Evolutionary conservation across 2,888 invertebrate genomes (phyloP).

Genomic region (Ametastegia equiseti): DNA sequence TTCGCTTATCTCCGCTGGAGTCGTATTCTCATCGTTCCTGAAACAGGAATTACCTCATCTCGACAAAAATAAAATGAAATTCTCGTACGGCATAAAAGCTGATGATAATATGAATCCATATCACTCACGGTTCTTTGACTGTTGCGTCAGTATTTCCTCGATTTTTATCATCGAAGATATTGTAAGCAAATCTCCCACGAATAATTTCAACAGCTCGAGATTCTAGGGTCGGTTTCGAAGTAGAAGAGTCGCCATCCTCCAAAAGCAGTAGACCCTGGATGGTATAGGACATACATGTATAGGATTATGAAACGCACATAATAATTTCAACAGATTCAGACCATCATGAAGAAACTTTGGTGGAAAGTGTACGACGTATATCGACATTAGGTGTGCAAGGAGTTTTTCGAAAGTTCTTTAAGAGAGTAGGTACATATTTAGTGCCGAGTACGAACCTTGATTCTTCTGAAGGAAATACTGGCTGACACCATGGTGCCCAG

Average conservation of each 20-base stretch:
- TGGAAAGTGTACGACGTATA: no score
- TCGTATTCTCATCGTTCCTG: conserved; percentile 29
- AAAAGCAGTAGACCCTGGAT: conserved; percentile 75
- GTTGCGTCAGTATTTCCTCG: background rate
- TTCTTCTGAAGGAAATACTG: background rate
- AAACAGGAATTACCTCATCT: background rate
- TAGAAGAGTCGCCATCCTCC: conserved; percentile 75
- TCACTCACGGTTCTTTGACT: background rate
- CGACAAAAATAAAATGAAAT: background rate
- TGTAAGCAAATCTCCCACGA: conserved; percentile 77
- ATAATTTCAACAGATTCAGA: no score
- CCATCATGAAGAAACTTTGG: no score
- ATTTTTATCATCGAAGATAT: conserved; percentile 45
- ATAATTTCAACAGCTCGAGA: conserved; percentile 76
- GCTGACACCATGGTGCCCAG: background rate
- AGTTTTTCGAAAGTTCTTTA: no score
- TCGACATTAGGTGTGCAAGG: no score
- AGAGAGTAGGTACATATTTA: no score
- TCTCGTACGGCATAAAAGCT: background rate
- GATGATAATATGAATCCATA: background rate
- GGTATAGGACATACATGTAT: no score
- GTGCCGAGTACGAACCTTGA: background rate
- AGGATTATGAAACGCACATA: no score
- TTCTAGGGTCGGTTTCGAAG: conserved; percentile 74
- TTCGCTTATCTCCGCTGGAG: conserved; percentile 32